phyloP scores from a whole-genome alignment of 2,797 vertebrate species.

The Amphiprion clarkii region DNA sequence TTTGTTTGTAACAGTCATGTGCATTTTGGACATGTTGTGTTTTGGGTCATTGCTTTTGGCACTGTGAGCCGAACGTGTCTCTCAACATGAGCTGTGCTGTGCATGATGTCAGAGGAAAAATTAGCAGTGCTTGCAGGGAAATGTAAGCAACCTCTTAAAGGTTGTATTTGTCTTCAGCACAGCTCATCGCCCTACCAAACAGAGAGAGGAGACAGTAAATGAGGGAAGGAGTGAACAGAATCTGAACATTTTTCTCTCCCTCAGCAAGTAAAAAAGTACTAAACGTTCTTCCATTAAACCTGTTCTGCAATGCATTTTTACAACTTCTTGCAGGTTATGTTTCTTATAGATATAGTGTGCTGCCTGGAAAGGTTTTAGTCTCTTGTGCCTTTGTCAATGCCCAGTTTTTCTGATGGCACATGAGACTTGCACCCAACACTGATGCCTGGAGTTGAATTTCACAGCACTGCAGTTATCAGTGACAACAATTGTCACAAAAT shows the following conservation, averaged over 20 bases:
- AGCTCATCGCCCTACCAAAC: constrained; percentile 3
- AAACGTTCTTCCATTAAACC: background rate
- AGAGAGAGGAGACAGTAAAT: background rate
- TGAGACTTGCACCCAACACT: background rate
- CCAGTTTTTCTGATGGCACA: background rate
- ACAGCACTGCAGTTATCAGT: background rate
- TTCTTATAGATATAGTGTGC: no score
- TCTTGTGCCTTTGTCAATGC: background rate
- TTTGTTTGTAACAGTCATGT: constrained; percentile 22
- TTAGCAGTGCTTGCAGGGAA: constrained; percentile 19
- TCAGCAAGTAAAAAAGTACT: background rate
- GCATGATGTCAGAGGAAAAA: constrained; percentile 39
- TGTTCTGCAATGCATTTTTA: background rate
- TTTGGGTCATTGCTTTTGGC: constrained; percentile 49
- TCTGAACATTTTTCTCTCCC: background rate
- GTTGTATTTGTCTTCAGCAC: constrained; percentile 20
- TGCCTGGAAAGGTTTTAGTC: background rate
- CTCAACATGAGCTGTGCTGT: constrained; percentile 39
- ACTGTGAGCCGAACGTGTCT: constrained; percentile 36
- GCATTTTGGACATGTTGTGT: constrained; percentile 31
- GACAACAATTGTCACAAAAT: background rate
- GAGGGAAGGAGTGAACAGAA: background rate
- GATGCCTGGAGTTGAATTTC: background rate
- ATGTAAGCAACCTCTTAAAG: constrained; percentile 11
- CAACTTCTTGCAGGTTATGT: no score